phyloP scores from a whole-genome alignment of 53 echinoderm and acorn worm species.

The Pentamera pediparva region DNA sequence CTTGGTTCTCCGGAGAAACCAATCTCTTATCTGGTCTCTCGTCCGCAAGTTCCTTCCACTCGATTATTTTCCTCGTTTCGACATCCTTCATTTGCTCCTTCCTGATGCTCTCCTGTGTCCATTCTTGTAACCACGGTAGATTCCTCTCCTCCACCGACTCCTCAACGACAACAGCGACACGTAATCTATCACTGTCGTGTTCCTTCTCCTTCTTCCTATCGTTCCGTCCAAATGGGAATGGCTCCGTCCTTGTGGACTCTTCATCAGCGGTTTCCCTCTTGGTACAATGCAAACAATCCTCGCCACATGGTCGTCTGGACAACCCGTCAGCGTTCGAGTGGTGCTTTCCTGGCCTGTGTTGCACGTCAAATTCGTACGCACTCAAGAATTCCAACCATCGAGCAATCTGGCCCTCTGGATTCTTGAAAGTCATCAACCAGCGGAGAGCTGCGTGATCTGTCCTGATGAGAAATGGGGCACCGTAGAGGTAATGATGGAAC shows the following conservation, averaged over 20 bases:
- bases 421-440: slow-evolving; percentile 37
- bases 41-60: not conserved
- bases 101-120: not conserved
- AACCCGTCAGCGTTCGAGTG: slow-evolving; percentile 18
- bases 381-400: slow-evolving; percentile 25
- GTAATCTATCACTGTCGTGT: not conserved
- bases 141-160: not conserved
- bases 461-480: slow-evolving; percentile 7
- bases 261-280: not conserved
- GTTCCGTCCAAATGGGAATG: not conserved
- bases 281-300: slow-evolving; percentile 8
- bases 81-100: slow-evolving; percentile 3
- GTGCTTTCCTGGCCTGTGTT: slow-evolving; percentile 12
- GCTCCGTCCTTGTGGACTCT: not conserved
- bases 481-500: slow-evolving; percentile 37
- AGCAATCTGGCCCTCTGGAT: slow-evolving; percentile 33
- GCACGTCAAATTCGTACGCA: slow-evolving; percentile 20
- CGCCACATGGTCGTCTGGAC: slow-evolving; percentile 20
- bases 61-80: not conserved
- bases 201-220: not conserved
- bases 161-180: not conserved
- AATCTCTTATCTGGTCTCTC: not conserved
- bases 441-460: slow-evolving; percentile 27
- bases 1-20: not conserved
- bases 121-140: not conserved